These are phyloP conservation scores for Lepidurus packardi DNA, from an alignment of 1,140 invertebrate species.

Conservation along the genomic window DNA sequence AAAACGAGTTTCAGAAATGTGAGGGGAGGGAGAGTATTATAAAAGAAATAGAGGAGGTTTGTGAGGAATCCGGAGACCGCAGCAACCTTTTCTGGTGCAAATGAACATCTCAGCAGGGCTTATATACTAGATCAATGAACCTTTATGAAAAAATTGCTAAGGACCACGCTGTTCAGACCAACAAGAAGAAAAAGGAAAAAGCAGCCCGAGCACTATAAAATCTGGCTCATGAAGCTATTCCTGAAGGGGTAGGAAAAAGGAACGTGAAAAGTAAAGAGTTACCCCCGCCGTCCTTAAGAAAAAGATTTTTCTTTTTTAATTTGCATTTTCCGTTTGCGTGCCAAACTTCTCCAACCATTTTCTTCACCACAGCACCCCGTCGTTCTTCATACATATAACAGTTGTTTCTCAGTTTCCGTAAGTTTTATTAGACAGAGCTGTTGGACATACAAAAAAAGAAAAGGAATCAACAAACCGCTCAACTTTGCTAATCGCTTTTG, in stretches of 20 bases:
- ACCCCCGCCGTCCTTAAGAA: neutral
- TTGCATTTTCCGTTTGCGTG: neutral
- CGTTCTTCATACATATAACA: neutral
- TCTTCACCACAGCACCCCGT: neutral
- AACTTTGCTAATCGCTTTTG: too few relatives aligned
- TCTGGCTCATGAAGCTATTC: neutral
- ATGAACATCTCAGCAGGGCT: slow-evolving; percentile 18
- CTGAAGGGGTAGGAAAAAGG: slow-evolving; percentile 1
- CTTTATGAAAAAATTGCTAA: neutral
- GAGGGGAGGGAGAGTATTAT: neutral
- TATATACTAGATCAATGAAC: slow-evolving; percentile 5
- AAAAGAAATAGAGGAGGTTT: neutral
- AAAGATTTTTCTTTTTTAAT: neutral
- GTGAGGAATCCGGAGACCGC: neutral
- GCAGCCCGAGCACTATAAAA: neutral
- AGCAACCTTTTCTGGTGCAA: neutral
- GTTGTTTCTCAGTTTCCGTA: neutral
- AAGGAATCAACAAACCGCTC: too few relatives aligned
- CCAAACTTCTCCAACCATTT: neutral
- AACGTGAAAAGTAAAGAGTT: neutral
- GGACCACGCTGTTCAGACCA: neutral
- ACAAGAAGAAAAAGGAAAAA: neutral
- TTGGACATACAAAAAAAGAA: neutral
- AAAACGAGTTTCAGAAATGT: neutral
- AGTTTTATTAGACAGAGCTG: neutral